phyloP scores from a whole-genome alignment of 2,113 vertebrate genomes.

The Eretmochelys imbricata region DNA sequence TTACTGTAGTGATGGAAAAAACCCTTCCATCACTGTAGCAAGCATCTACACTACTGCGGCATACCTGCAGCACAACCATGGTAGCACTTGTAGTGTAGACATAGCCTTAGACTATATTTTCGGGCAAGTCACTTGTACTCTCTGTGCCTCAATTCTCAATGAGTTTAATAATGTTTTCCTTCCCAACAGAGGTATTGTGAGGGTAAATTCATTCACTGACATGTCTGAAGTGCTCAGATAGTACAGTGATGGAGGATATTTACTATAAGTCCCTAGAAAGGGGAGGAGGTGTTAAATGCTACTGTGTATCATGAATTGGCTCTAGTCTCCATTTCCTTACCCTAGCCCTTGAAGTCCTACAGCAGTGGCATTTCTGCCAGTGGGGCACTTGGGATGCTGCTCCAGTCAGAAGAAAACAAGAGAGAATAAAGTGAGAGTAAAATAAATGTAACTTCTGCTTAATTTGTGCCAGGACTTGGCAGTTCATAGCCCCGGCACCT shows the following conservation, averaged over 20 bases:
- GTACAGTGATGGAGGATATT: neutral
- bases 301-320: neutral
- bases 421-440: neutral
- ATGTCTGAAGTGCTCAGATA: neutral
- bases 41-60: too few relatives aligned
- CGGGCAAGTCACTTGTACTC: neutral
- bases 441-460: neutral
- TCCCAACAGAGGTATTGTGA: neutral
- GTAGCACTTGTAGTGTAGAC: too few relatives aligned
- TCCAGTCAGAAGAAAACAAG: neutral
- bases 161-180: neutral
- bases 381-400: accelerated
- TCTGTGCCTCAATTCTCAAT: neutral
- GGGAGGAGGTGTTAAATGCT: accelerated
- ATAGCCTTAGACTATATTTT: neutral
- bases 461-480: too few relatives aligned
- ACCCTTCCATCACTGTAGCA: too few relatives aligned
- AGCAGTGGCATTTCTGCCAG: accelerated
- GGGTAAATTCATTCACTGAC: neutral
- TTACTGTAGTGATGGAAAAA: too few relatives aligned
- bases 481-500: too few relatives aligned
- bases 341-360: too few relatives aligned
- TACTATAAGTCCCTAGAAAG: accelerated
- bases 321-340: too few relatives aligned
- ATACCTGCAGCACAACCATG: too few relatives aligned